Evolutionary conservation across 2,797 vertebrate species (phyloP).

Genomic region (Tenualosa thibaudeaui): DNA sequence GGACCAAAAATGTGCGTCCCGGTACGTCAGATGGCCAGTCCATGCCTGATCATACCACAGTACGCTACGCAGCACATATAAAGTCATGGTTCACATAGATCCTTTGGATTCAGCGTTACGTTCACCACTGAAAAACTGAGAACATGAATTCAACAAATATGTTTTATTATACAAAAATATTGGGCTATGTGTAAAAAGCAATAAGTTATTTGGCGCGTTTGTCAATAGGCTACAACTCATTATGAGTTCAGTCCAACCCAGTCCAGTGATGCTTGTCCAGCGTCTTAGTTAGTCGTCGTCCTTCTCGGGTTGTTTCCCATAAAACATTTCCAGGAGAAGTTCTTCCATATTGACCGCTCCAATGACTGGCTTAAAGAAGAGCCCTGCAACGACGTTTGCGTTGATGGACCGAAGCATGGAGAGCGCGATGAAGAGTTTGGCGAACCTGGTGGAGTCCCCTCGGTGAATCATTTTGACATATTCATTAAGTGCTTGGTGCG

Average conservation of each 20-base stretch:
- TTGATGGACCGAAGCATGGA: slow-evolving; percentile 90
- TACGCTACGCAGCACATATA: neutral
- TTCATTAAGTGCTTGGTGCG: slow-evolving; percentile 92
- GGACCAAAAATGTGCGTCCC: too few species aligned
- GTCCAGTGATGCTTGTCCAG: neutral
- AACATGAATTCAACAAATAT: slow-evolving; percentile 45
- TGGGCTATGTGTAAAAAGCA: slow-evolving; percentile 84
- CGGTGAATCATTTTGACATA: slow-evolving; percentile 86
- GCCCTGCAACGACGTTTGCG: slow-evolving; percentile 85
- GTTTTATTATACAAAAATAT: slow-evolving; percentile 90
- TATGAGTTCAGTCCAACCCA: slow-evolving; percentile 11
- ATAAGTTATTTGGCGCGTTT: slow-evolving; percentile 72
- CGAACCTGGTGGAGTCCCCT: slow-evolving; percentile 83
- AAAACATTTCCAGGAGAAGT: slow-evolving; percentile 96
- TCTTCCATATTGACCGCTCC: slow-evolving; percentile 94
- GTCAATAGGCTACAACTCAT: slow-evolving; percentile 24
- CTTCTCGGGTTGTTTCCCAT: slow-evolving; percentile 76
- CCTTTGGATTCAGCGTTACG: slow-evolving; percentile 53
- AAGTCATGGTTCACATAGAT: neutral
- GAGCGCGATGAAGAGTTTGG: slow-evolving; percentile 87
- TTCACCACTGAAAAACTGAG: slow-evolving; percentile 46
- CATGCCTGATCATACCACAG: neutral
- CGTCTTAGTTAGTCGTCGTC: slow-evolving; percentile 19
- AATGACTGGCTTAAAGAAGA: slow-evolving; percentile 95
- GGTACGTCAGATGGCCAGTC: too few species aligned